These are phyloP conservation scores for Stegostoma tigrinum DNA, from an alignment of 2,113 vertebrate genomes.

Conservation along the genomic window DNA sequence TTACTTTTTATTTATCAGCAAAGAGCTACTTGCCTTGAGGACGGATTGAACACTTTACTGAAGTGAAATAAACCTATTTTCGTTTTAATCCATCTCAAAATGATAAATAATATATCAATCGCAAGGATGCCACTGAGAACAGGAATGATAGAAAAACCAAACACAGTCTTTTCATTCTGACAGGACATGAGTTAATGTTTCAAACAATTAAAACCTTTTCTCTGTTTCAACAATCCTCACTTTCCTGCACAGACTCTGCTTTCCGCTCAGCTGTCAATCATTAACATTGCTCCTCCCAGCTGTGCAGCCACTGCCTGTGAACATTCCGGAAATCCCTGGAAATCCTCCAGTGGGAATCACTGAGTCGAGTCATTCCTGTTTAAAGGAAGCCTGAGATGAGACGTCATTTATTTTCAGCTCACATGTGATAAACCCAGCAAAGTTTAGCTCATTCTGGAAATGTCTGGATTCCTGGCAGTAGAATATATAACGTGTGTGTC, in stretches of 20 bases:
- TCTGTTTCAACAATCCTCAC: background rate
- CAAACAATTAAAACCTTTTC: background rate
- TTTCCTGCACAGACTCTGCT: background rate
- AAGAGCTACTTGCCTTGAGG: too few species aligned
- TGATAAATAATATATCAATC: background rate
- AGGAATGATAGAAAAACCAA: too few species aligned
- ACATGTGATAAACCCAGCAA: constrained; percentile 17
- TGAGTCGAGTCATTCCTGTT: background rate
- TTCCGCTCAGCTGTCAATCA: background rate
- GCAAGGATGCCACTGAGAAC: background rate
- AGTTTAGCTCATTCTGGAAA: constrained; percentile 25
- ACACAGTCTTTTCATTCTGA: too few species aligned
- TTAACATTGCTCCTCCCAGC: background rate
- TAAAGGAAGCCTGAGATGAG: background rate
- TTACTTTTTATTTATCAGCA: too few species aligned
- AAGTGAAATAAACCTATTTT: background rate
- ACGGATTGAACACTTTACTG: too few species aligned
- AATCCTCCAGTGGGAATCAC: background rate
- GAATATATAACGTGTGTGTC: constrained; percentile 40
- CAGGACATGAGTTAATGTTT: too few species aligned
- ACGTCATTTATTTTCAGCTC: background rate
- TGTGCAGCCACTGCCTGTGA: background rate
- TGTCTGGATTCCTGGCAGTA: constrained; percentile 21
- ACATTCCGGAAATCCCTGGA: background rate
- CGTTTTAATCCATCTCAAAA: background rate